Base-by-base conservation (phyloP, 2,113 vertebrate species). In the Channa argus region DNA sequence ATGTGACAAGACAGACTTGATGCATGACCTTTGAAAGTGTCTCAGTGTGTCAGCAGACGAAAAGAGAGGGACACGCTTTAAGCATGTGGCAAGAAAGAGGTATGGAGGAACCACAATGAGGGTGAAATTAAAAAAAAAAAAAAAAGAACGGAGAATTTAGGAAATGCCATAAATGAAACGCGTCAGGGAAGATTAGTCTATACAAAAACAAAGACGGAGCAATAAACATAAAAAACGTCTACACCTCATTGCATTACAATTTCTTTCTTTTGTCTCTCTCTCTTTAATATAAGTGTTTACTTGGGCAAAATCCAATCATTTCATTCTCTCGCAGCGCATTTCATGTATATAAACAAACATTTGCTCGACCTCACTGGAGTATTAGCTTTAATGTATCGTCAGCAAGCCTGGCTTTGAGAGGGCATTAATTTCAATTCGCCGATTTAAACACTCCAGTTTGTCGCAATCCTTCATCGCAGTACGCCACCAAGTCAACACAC, bases 341-440 rank as follows among this genome's bases (percentile, higher is more conserved):
- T 95, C 94, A 93, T 94, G 94, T 95, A 93, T 90, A 95, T 95
- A 96, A 96, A 97, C 95, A 97, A 95, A 95, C 95, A 96, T 96
- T 95, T 94, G 94, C 96, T 95, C 95, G 93, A 95, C 95, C 95
- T 95, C 95, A 89, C 88, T 91, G 93, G 95, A 93, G 93, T 95
- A 96, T 94, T 95, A 90, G 92, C 93, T 90, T 94, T 95, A 96
- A 96, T 96, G 94, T 96, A 96, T 95, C 93, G 96, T 96, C 96
- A 96, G 96, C 95, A 93, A 90, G 92, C 93, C 92, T 85, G 85
- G 94, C 95, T 95, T 94, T 93, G 95, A 96, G 95, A 95, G 95
- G 95, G 96, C 96, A 98, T 97, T 98, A 95, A 97, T 98, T 98
- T 98, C 96, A 97, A 98, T 97, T 96, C 95, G 93, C 93, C 94